These are phyloP conservation scores for Carcina quercana DNA, from an alignment of 2,888 invertebrate genomes.

Conservation along the genomic window DNA sequence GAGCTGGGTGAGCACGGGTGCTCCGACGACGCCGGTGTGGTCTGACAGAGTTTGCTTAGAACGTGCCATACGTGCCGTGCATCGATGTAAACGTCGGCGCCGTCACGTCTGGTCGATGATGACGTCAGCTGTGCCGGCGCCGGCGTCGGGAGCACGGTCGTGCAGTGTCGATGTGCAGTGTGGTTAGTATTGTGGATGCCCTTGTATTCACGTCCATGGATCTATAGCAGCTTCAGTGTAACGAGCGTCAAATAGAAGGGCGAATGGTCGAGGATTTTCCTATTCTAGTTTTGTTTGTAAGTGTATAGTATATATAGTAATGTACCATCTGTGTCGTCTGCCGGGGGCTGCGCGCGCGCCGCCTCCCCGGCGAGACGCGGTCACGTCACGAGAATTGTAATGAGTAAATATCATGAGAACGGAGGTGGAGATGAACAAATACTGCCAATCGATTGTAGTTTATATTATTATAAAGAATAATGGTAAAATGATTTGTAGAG, in stretches of 20 bases:
- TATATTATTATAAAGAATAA: slow-evolving; percentile 55
- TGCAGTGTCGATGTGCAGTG: slow-evolving; percentile 17
- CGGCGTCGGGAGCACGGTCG: background rate
- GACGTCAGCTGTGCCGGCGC: too few species aligned
- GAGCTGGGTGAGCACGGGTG: too few species aligned
- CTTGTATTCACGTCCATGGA: slow-evolving; percentile 36
- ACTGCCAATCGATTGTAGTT: slow-evolving; percentile 72
- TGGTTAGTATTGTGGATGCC: slow-evolving; percentile 23
- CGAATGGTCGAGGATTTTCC: slow-evolving; percentile 8
- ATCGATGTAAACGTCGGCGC: too few species aligned
- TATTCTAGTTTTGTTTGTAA: slow-evolving; percentile 10
- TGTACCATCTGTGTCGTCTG: background rate
- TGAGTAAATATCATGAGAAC: slow-evolving; percentile 50
- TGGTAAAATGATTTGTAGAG: slow-evolving; percentile 66
- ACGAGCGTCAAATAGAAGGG: slow-evolving; percentile 14
- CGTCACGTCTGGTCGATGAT: background rate
- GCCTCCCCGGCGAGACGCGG: background rate
- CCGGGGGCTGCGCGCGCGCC: background rate
- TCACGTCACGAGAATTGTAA: slow-evolving; percentile 33
- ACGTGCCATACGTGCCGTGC: too few species aligned
- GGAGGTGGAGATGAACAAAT: slow-evolving; percentile 50
- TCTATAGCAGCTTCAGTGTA: slow-evolving; percentile 19
- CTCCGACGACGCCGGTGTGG: background rate
- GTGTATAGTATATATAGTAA: slow-evolving; percentile 4
- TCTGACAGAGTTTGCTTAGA: too few species aligned